Evolutionary conservation across 1,140 invertebrate species (phyloP).

Genomic region (Orchesella cincta): DNA sequence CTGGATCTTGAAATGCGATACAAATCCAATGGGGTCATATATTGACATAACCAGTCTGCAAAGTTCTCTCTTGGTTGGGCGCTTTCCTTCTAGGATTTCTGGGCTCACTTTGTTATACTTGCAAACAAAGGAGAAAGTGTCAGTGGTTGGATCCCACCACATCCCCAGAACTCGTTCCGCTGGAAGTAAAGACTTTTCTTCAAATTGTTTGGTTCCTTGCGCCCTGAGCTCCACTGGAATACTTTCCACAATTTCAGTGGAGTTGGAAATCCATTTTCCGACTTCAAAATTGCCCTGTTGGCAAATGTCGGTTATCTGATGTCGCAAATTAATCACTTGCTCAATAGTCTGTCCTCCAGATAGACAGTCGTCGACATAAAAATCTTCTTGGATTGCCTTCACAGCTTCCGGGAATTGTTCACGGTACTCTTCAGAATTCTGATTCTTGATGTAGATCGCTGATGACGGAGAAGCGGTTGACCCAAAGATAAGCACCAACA

Average conservation of each 20-base stretch:
- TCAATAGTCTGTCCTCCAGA: no score
- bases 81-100: background rate
- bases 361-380: background rate
- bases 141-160: background rate
- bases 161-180: background rate
- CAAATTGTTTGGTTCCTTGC: no score
- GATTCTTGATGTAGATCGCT: background rate
- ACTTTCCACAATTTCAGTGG: no score
- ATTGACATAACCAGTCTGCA: background rate
- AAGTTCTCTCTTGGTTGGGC: slow-evolving; percentile 8
- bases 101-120: background rate
- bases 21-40: slow-evolving; percentile 2
- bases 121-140: background rate
- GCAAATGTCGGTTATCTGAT: no score
- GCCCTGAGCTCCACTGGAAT: no score
- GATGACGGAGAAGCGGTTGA: slow-evolving; percentile 9
- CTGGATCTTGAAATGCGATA: background rate
- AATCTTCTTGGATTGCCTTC: background rate
- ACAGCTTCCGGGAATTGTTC: background rate
- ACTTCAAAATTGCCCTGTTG: no score
- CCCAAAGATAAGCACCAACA: slow-evolving; percentile 39
- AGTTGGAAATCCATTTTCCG: no score
- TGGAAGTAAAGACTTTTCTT: no score
- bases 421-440: background rate
- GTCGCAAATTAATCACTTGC: no score